phyloP scores from a whole-genome alignment of 2,888 invertebrate species.

The Pachliopta kotzebuea region DNA sequence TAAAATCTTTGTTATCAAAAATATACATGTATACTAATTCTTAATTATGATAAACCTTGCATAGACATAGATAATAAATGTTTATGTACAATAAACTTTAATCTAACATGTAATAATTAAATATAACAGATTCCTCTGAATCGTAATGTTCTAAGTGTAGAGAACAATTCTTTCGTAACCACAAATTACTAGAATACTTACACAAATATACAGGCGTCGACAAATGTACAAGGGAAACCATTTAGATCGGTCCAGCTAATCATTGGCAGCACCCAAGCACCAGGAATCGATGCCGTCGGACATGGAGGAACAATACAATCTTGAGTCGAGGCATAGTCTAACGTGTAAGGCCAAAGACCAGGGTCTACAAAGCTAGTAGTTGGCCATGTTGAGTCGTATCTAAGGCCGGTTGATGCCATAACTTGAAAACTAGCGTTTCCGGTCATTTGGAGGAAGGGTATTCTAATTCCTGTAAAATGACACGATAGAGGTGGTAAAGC shows the following conservation, averaged over 20 bases:
- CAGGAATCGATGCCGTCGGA: slow-evolving; percentile 77
- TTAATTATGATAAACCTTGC: too few species aligned
- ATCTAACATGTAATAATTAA: too few species aligned
- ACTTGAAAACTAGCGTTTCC: slow-evolving; percentile 81
- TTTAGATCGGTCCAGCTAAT: slow-evolving; percentile 70
- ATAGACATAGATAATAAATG: too few species aligned
- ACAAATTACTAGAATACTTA: slow-evolving; percentile 45
- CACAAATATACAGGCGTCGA: slow-evolving; percentile 73
- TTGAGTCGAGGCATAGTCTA: slow-evolving; percentile 79
- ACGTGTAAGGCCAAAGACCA: slow-evolving; percentile 84
- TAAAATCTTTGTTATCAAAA: too few species aligned
- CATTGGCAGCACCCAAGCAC: slow-evolving; percentile 84
- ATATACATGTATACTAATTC: too few species aligned
- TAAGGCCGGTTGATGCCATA: slow-evolving; percentile 67
- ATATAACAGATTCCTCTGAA: background rate
- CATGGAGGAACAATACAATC: slow-evolving; percentile 79
- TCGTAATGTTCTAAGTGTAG: background rate
- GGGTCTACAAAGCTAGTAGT: slow-evolving; percentile 57
- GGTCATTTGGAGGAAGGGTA: slow-evolving; percentile 78
- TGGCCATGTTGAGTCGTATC: slow-evolving; percentile 83
- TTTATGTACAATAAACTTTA: too few species aligned
- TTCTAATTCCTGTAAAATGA: slow-evolving; percentile 58
- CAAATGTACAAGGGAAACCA: slow-evolving; percentile 76
- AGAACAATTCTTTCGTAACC: too few species aligned
- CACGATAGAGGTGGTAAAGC: background rate